These are phyloP conservation scores for Tuta absoluta DNA, from an alignment of 2,888 invertebrate genomes.

Conservation along the genomic window DNA sequence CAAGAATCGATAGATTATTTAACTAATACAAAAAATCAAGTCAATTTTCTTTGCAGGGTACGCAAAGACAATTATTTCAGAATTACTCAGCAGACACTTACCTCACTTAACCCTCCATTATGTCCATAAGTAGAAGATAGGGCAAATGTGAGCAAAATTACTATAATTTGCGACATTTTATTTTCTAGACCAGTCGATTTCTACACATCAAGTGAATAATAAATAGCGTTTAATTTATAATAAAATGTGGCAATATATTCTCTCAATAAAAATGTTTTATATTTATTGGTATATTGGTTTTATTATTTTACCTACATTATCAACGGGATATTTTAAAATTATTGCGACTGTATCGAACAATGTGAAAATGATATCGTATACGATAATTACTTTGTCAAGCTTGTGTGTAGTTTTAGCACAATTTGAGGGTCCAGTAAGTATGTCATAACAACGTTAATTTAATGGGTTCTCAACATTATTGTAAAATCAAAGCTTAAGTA, in stretches of 20 bases:
- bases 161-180: neutral
- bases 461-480: no score
- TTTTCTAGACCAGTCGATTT: neutral
- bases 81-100: no score
- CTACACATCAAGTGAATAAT: neutral
- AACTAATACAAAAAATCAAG: no score
- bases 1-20: no score
- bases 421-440: conserved; percentile 39
- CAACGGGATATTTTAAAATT: neutral
- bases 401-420: conserved; percentile 35
- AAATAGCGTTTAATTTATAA: neutral
- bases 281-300: neutral
- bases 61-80: no score
- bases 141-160: neutral
- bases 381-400: neutral
- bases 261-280: neutral
- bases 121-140: neutral
- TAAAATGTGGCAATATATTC: neutral
- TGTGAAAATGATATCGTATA: conserved; percentile 10
- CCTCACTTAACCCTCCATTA: neutral
- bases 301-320: neutral
- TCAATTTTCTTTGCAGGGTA: no score
- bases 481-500: no score
- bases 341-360: neutral
- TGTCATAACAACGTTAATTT: neutral